Conservation (phyloP, 1,140 invertebrate species). For the Lepidostoma basale region DNA sequence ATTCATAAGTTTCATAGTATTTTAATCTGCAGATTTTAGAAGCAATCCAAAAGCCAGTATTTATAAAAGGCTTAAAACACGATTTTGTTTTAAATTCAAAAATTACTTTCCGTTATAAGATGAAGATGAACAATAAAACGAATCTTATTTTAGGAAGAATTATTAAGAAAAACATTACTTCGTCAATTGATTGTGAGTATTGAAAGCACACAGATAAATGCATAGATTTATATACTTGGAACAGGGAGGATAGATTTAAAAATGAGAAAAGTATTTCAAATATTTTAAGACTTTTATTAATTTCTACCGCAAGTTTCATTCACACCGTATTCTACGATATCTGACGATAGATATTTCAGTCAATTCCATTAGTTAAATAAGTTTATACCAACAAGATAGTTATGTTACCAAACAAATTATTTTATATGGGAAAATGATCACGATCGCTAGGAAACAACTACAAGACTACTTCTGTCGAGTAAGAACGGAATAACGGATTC, state of each 20-base stretch:
- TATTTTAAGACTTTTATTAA: background rate
- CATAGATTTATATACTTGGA: constrained; percentile 6
- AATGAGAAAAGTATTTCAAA: background rate
- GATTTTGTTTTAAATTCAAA: too few species aligned
- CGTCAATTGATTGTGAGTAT: background rate
- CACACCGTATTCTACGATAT: constrained; percentile 1
- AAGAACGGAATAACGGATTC: background rate
- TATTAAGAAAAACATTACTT: background rate
- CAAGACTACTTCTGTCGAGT: too few species aligned
- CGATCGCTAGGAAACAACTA: background rate
- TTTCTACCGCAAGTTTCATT: background rate
- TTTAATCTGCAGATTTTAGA: too few species aligned
- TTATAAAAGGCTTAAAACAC: too few species aligned
- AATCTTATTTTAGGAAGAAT: too few species aligned
- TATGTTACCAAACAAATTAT: too few species aligned
- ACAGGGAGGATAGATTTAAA: constrained; percentile 6
- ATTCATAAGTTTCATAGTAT: too few species aligned
- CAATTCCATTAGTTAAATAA: constrained; percentile 14
- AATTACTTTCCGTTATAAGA: too few species aligned
- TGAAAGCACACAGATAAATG: constrained; percentile 9
- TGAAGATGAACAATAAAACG: too few species aligned
- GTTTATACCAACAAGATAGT: background rate
- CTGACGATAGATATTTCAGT: background rate
- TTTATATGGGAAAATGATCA: background rate
- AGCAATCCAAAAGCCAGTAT: too few species aligned